Evolutionary conservation across 2,113 vertebrate genomes (phyloP).

Genomic region (Corvus cornix): DNA sequence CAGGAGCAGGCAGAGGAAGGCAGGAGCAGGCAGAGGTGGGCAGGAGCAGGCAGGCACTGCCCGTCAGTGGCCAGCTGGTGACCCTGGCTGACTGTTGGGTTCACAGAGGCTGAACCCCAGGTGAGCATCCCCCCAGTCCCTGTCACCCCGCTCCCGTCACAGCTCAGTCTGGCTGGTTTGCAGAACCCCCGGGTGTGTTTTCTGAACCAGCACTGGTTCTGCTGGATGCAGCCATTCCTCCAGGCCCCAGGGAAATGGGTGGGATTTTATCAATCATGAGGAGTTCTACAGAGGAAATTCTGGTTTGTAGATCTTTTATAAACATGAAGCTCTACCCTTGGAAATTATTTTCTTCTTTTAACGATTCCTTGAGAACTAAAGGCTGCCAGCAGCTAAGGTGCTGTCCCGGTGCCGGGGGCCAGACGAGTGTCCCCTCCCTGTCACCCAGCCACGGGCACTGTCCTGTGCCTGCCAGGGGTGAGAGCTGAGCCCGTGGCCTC

Average conservation of each 20-base stretch:
- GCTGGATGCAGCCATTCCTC: not conserved
- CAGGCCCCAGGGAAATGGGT: not conserved
- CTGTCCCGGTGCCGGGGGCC: not conserved
- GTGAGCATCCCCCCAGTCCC: not conserved
- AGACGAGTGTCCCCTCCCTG: not conserved
- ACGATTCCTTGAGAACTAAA: not conserved
- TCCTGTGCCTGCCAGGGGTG: not conserved
- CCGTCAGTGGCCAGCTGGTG: rapidly evolving
- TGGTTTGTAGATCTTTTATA: conserved; percentile 13
- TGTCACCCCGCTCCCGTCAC: not conserved
- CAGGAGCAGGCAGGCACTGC: not conserved
- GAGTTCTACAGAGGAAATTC: conserved; percentile 10
- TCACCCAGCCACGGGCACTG: not conserved
- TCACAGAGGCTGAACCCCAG: not conserved
- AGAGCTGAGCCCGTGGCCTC: not conserved
- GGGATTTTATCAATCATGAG: not conserved
- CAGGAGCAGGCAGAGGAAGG: not conserved
- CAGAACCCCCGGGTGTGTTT: not conserved
- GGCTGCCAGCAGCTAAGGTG: not conserved
- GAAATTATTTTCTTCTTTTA: not conserved
- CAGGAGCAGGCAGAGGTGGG: not conserved
- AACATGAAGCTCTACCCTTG: not conserved
- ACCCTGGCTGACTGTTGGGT: not conserved
- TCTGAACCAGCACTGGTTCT: not conserved
- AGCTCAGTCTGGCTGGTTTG: not conserved